A percentile compares a stretch with the other conserved stretches of the same genome.
Evolutionary conservation across 2,113 vertebrate genomes (phyloP).

Genomic region (Pluvialis apricaria): DNA sequence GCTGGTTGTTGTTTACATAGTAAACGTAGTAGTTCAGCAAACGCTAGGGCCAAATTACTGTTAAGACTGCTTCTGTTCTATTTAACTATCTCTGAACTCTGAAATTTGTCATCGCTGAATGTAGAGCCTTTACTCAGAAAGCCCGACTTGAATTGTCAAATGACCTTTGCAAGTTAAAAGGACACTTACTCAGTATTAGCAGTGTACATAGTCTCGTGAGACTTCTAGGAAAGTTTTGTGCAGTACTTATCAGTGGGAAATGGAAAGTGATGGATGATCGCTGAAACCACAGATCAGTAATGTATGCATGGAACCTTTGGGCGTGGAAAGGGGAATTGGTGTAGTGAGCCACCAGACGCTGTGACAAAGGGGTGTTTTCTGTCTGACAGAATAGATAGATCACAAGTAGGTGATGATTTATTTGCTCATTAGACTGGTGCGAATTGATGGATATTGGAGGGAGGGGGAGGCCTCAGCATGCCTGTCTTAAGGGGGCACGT

Average conservation of each 20-base stretch:
- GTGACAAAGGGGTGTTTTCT: background rate
- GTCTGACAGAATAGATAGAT: background rate
- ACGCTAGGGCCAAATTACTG: background rate
- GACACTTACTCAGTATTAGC: background rate
- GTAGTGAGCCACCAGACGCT: background rate
- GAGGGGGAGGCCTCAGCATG: background rate
- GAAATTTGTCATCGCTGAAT: background rate
- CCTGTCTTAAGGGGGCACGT: background rate
- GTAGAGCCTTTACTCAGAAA: background rate
- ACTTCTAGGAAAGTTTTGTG: background rate
- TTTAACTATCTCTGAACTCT: background rate
- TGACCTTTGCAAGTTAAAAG: background rate
- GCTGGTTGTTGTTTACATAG: background rate
- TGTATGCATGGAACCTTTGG: background rate
- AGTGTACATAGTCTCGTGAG: background rate
- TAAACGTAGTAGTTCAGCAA: background rate
- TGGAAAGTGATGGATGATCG: background rate
- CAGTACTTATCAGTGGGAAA: background rate
- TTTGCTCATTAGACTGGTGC: slow-evolving; percentile 8
- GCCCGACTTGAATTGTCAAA: background rate
- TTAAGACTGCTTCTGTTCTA: background rate
- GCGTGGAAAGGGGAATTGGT: background rate
- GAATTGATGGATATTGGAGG: background rate
- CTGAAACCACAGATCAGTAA: background rate
- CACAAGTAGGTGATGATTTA: slow-evolving; percentile 13